Evolutionary conservation across 2,113 vertebrate genomes (phyloP).

Genomic region (Micronisus gabar): DNA sequence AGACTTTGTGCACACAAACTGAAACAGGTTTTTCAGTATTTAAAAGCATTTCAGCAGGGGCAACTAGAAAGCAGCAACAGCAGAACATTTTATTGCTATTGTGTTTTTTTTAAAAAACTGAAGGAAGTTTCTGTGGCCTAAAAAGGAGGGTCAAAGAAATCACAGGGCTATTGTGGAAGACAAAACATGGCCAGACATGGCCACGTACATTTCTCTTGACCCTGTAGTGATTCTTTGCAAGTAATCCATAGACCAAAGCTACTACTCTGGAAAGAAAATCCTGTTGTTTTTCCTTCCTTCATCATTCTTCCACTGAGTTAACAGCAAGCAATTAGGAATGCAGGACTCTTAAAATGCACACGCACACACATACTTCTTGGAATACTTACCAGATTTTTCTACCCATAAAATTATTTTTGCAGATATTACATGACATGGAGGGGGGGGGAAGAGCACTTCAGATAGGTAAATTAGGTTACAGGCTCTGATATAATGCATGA

Average conservation of each 20-base stretch:
- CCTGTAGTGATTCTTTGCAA: background rate
- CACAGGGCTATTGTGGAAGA: background rate
- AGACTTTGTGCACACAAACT: background rate
- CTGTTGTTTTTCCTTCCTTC: background rate
- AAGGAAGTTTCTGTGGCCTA: background rate
- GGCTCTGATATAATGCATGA: background rate
- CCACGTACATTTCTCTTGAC: background rate
- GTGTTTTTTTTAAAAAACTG: background rate
- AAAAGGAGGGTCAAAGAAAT: background rate
- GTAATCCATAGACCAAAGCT: background rate
- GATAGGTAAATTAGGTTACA: background rate
- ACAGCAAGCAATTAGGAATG: background rate
- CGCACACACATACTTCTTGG: background rate
- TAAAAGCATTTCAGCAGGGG: background rate
- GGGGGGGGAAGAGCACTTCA: too few species aligned
- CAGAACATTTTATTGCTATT: background rate
- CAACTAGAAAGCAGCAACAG: background rate
- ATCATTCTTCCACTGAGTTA: background rate
- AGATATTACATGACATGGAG: background rate
- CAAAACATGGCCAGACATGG: background rate
- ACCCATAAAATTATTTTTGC: background rate
- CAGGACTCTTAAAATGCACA: background rate
- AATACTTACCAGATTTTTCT: background rate
- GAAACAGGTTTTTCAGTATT: background rate
- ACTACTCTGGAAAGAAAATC: background rate